Conservation (phyloP, 2,888 invertebrate species). For the Pachymerium ferrugineum region DNA sequence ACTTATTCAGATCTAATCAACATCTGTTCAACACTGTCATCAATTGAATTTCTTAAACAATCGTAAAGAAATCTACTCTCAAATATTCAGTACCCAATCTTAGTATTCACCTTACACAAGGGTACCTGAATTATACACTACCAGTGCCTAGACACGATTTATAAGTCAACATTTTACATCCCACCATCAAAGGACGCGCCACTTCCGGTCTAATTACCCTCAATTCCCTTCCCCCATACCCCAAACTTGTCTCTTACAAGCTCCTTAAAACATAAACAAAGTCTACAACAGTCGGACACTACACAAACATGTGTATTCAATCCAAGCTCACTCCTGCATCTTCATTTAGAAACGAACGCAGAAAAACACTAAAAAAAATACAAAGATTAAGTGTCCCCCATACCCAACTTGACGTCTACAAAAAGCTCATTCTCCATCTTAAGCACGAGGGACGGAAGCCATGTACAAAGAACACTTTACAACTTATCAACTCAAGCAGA, state of each 20-base stretch:
- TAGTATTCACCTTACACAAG: no score
- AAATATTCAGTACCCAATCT: no score
- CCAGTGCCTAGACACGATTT: no score
- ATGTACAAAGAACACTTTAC: neutral
- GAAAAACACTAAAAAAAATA: neutral
- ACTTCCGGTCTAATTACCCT: no score
- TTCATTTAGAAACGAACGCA: neutral
- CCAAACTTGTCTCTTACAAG: neutral
- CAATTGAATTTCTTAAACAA: no score
- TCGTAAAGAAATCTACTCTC: no score
- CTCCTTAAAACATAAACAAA: neutral
- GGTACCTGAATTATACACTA: no score
- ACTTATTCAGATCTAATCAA: no score
- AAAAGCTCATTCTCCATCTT: neutral
- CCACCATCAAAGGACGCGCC: no score
- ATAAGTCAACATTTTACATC: no score
- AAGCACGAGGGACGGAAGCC: neutral
- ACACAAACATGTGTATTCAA: constrained; percentile 4
- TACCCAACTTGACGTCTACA: neutral
- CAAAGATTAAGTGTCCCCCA: neutral
- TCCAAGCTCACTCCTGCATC: neutral
- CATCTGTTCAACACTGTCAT: no score
- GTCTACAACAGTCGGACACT: neutral
- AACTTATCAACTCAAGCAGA: neutral
- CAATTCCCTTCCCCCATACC: no score